A percentile compares a stretch with the other conserved stretches of the same genome.
These are phyloP conservation scores for Temnothorax unifasciatus DNA, from an alignment of 2,888 invertebrate genomes.

Conservation along the genomic window DNA sequence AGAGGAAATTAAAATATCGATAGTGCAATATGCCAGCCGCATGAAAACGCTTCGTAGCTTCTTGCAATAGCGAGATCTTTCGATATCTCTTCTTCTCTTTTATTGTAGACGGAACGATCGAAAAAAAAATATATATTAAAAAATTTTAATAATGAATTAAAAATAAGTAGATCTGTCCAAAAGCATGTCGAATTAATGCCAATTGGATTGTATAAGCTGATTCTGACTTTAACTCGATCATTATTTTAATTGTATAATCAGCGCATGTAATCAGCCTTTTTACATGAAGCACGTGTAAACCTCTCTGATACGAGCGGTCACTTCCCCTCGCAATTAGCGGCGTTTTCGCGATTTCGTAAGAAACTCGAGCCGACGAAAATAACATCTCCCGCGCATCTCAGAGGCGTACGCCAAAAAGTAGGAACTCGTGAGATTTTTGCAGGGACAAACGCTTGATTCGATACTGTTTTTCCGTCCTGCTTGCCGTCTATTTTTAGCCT, in stretches of 20 bases:
- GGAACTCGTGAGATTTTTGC: conserved; percentile 23
- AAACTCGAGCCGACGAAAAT: conserved; percentile 35
- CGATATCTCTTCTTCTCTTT: neutral
- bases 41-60: neutral
- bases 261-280: neutral
- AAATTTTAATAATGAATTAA: neutral
- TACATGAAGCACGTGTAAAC: neutral
- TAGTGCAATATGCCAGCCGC: neutral
- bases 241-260: neutral
- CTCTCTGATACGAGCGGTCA: neutral
- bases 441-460: conserved; percentile 40
- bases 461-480: conserved; percentile 27
- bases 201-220: neutral
- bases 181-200: neutral
- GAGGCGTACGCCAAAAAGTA: conserved; percentile 8
- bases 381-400: neutral
- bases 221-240: neutral
- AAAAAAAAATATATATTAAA: neutral
- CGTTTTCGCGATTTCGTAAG: conserved; percentile 11
- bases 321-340: neutral
- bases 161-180: neutral
- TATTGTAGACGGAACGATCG: neutral
- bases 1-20: neutral
- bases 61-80: neutral
- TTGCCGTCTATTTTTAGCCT: conserved; percentile 41